phyloP scores from a whole-genome alignment of 2,888 invertebrate species.

The Metacarcinus magister region DNA sequence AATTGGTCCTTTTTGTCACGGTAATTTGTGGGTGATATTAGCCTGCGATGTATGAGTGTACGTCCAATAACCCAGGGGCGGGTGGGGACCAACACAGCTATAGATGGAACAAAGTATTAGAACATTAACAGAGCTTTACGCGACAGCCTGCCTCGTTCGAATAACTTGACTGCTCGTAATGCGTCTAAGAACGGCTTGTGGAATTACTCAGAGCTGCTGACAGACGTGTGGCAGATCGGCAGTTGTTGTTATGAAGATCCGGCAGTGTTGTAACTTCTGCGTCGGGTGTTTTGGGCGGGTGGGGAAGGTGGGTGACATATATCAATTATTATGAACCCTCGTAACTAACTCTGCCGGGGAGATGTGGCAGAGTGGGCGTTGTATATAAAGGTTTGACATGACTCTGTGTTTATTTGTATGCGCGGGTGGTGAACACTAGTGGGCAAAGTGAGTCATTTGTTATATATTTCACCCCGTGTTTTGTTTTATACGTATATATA shows the following conservation, averaged over 20 bases:
- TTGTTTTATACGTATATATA: not conserved
- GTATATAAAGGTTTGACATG: slow-evolving; percentile 45
- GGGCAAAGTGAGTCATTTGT: slow-evolving; percentile 17
- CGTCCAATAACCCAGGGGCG: slow-evolving; percentile 64
- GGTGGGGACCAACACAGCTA: slow-evolving; percentile 59
- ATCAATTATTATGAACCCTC: slow-evolving; percentile 45
- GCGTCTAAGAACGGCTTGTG: slow-evolving; percentile 63
- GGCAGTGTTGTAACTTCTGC: not conserved
- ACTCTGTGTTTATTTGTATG: slow-evolving; percentile 32
- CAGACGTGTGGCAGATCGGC: slow-evolving; percentile 6
- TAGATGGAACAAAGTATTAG: slow-evolving; percentile 68
- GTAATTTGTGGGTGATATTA: slow-evolving; percentile 67
- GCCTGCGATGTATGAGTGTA: slow-evolving; percentile 63
- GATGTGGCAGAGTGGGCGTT: not conserved
- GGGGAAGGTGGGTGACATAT: slow-evolving; percentile 15
- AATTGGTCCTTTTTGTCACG: slow-evolving; percentile 70
- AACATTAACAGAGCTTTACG: slow-evolving; percentile 58
- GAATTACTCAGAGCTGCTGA: slow-evolving; percentile 61
- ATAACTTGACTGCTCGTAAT: slow-evolving; percentile 63
- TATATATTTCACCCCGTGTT: not conserved
- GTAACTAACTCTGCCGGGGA: slow-evolving; percentile 1
- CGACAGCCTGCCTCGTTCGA: slow-evolving; percentile 65
- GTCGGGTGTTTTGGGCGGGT: not conserved
- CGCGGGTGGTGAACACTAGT: not conserved
- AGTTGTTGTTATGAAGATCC: not conserved